Percentiles rank a stretch among this genome's conserved stretches.
These are phyloP conservation scores for Syngnathus floridae DNA, from an alignment of 2,113 vertebrate species.

Conservation along the genomic window DNA sequence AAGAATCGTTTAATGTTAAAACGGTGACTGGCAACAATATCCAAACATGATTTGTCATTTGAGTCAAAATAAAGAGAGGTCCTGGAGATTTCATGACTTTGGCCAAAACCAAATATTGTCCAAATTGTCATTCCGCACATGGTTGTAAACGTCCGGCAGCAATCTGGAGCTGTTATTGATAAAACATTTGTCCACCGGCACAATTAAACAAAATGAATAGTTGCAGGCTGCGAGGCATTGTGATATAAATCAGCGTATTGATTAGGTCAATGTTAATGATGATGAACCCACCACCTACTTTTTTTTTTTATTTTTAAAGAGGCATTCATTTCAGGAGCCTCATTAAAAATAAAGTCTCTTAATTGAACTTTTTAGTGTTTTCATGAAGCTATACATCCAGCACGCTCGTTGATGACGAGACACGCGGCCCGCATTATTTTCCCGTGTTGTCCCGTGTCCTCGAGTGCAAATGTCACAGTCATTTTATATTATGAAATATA, in stretches of 20 bases:
- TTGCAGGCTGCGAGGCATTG: neutral
- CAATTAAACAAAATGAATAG: slow-evolving; percentile 2
- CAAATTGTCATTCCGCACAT: neutral
- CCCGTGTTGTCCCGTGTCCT: no score
- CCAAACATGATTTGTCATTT: neutral
- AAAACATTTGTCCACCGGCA: slow-evolving; percentile 2
- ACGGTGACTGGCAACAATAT: neutral
- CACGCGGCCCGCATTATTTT: no score
- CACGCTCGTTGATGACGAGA: no score
- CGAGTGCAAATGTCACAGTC: no score
- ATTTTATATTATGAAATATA: no score
- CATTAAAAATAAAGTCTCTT: neutral
- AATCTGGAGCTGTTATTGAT: neutral
- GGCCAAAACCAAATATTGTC: neutral
- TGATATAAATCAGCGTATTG: slow-evolving; percentile 3
- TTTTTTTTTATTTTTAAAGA: neutral
- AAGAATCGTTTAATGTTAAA: neutral
- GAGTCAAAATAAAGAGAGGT: neutral
- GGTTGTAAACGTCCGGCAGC: neutral
- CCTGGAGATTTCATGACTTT: neutral
- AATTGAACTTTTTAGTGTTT: neutral
- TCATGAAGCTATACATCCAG: neutral
- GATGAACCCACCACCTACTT: neutral
- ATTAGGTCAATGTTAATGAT: neutral
- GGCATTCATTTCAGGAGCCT: neutral